phyloP scores from a whole-genome alignment of 2,113 vertebrate species.

The Drymodes brunneopygia region DNA sequence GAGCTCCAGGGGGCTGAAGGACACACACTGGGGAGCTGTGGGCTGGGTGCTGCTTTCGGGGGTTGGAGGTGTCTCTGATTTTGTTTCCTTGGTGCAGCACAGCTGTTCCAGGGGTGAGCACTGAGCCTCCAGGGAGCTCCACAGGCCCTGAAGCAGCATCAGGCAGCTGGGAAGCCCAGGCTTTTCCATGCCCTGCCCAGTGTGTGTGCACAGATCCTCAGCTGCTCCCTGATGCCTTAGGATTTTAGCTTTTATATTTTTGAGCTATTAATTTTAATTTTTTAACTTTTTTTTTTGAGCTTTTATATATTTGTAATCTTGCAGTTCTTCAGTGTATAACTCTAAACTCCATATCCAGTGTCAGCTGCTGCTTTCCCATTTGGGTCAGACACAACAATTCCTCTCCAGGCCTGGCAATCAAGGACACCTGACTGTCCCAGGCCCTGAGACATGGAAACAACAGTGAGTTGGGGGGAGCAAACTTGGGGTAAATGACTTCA shows the following conservation, averaged over 20 bases:
- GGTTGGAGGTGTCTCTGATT: background rate
- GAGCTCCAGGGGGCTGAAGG: background rate
- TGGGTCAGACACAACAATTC: background rate
- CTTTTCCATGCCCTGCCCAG: background rate
- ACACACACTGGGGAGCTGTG: accelerated
- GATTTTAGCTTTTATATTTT: background rate
- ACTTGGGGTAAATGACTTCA: background rate
- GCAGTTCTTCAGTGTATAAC: background rate
- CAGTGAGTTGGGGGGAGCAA: background rate
- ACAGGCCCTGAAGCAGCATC: accelerated
- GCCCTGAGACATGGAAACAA: accelerated
- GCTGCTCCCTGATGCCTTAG: no score
- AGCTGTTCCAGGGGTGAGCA: background rate
- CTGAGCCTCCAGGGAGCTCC: background rate
- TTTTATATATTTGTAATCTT: background rate
- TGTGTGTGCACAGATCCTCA: background rate
- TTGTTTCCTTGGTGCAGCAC: background rate
- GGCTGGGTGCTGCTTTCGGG: background rate
- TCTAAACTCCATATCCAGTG: background rate
- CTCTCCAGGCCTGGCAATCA: background rate
- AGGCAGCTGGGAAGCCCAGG: background rate
- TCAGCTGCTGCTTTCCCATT: background rate
- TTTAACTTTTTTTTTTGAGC: no score
- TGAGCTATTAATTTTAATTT: no score
- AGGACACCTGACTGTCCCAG: background rate